Evolutionary conservation across 2,113 vertebrate species (phyloP).

Genomic region (Cyrtonyx montezumae): DNA sequence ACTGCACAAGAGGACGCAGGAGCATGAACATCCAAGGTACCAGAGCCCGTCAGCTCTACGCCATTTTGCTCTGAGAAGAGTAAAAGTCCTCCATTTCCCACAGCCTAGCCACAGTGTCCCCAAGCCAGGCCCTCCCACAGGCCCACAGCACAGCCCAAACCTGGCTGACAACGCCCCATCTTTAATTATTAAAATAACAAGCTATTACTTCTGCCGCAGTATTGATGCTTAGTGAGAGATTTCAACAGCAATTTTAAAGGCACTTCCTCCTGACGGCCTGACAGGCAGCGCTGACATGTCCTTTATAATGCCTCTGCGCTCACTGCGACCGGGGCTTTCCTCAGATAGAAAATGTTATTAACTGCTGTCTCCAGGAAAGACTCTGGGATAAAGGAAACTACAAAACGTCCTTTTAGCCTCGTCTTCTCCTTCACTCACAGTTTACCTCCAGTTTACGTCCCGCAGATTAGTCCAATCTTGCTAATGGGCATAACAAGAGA

Average conservation of each 20-base stretch:
- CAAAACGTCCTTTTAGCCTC: constrained; percentile 16
- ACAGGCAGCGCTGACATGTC: background rate
- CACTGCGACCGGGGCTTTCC: background rate
- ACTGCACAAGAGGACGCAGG: background rate
- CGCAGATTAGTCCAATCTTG: constrained; percentile 54
- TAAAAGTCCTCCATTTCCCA: background rate
- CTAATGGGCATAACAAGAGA: constrained; percentile 64
- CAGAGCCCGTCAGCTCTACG: constrained; percentile 12
- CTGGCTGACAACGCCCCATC: background rate
- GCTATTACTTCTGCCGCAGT: background rate
- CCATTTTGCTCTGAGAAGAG: constrained; percentile 1
- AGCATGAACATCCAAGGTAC: background rate
- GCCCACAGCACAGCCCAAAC: background rate
- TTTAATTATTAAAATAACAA: background rate
- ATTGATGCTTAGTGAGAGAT: background rate
- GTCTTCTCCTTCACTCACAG: constrained; percentile 53
- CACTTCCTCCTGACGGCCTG: background rate
- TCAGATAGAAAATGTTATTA: constrained; percentile 41
- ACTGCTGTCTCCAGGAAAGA: constrained; percentile 29
- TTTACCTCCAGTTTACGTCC: constrained; percentile 48
- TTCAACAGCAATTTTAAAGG: constrained; percentile 7
- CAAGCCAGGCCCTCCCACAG: fast-evolving
- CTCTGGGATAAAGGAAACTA: constrained; percentile 28
- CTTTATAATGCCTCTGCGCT: background rate
- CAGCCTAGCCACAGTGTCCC: no score